Base-by-base conservation (phyloP, 2,888 invertebrate species). In the Oxytorus armatus region DNA sequence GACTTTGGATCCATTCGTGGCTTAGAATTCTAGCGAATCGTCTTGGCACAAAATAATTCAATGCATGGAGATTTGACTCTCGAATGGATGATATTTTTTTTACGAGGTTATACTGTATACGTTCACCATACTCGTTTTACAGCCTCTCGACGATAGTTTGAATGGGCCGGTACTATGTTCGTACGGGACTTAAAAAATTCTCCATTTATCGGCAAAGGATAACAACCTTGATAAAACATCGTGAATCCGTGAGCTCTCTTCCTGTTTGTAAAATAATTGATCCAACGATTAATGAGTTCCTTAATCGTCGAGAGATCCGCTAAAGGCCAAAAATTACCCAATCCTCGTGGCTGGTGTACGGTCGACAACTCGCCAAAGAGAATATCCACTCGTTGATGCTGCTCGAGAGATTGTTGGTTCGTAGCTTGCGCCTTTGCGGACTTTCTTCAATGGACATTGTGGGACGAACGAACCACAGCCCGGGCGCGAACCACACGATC, bases 391-490 rank as follows among this genome's bases (percentile, higher is more conserved):
- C 36, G 4, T 36, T 36, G 36, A 36, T 36, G 36, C 10, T 36
- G 5, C 36, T 8, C 1, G 66, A 57, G 78, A 82, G 53, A 81
- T 85, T 79, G 79, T 83, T 83, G 72, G 82, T 79, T 77, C 51
- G 18, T 18, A 7, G 18, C 18, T 14, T 16, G n/a, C 1, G 47
- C 14, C 21, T 61, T 5, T 29, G 77, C 25, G 51, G 29, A 77
- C 68, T 16, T 59, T 73, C 59, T 83, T 80, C 82, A 85, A 85
- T 69, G 81, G 81, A 68, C 83, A 84, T 82, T 82, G 78, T 49
- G 4, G 63, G 72, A 44, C 63, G 74, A 65, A 53, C 57, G 21
- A n/a, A n/a, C n/a, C n/a, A n/a, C n/a, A n/a, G 59, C 51, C 69
- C 49, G 4, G 29, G 29, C 33, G 16, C n/a, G 18, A 3, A 1